Conservation (phyloP, 2,797 vertebrate species). For the Phrynocephalus guinanensis region DNA sequence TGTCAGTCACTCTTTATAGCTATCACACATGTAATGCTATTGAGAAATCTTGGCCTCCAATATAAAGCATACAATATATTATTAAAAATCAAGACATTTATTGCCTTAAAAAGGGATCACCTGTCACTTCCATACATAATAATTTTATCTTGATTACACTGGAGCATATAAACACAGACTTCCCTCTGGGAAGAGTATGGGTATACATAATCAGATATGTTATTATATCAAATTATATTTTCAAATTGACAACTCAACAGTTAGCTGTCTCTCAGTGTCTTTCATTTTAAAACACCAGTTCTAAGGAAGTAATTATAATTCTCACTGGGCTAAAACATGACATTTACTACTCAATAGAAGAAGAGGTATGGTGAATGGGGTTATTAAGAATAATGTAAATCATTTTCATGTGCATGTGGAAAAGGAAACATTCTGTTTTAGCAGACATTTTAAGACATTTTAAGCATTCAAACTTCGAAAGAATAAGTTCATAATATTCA, state of each 20-base stretch:
- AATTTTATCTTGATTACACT: constrained; percentile 44
- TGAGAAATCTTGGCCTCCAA: background rate
- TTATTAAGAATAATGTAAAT: constrained; percentile 27
- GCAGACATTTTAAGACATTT: background rate
- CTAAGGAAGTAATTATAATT: constrained; percentile 37
- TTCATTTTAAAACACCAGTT: constrained; percentile 42
- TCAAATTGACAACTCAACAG: constrained; percentile 14
- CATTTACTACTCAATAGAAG: constrained; percentile 4
- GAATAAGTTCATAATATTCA: background rate
- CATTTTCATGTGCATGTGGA: background rate
- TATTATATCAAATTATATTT: background rate
- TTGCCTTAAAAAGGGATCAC: background rate
- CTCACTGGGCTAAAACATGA: constrained; percentile 19
- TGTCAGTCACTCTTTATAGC: background rate
- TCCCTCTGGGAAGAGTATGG: constrained; percentile 15
- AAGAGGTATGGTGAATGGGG: background rate
- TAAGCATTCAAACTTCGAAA: background rate
- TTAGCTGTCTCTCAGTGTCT: constrained; percentile 18
- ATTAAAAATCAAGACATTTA: constrained; percentile 43
- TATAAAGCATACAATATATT: background rate
- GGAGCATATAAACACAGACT: constrained; percentile 29
- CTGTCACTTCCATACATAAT: constrained; percentile 15
- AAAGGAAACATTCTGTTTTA: constrained; percentile 4
- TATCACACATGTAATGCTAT: background rate
- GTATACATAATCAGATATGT: constrained; percentile 31